These are phyloP conservation scores for Anguilla pacifica DNA, from an alignment of 2,797 vertebrate genomes.

Conservation along the genomic window DNA sequence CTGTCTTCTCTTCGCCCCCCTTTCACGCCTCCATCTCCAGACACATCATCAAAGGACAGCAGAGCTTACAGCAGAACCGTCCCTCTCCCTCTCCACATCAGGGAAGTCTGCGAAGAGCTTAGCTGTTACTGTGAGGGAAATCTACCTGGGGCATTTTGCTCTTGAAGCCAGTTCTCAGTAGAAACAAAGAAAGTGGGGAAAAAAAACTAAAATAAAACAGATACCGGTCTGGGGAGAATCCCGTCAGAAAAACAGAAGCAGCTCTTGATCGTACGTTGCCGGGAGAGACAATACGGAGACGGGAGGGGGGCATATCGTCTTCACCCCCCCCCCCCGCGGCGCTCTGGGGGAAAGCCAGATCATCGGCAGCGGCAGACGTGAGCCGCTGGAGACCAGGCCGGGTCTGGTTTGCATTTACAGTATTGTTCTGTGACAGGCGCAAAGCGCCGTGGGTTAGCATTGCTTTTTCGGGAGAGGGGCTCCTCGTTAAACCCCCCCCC, in stretches of 20 bases:
- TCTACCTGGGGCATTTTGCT: background rate
- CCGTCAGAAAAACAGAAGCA: background rate
- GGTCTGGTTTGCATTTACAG: slow-evolving; percentile 22
- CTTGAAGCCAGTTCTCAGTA: background rate
- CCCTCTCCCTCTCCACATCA: background rate
- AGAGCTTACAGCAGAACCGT: background rate
- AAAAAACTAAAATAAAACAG: background rate
- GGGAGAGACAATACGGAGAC: background rate
- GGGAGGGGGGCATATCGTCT: background rate
- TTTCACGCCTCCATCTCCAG: background rate
- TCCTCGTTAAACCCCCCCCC: background rate
- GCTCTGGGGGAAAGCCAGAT: background rate
- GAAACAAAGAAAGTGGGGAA: background rate
- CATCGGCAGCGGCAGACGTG: background rate
- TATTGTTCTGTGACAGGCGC: background rate
- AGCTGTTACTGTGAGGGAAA: background rate
- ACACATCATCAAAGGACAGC: background rate
- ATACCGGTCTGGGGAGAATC: background rate
- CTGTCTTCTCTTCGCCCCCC: background rate
- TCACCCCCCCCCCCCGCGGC: background rate
- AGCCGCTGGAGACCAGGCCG: background rate
- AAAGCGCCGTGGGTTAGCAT: slow-evolving; percentile 1
- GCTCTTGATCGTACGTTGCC: background rate
- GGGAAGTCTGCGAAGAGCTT: background rate
- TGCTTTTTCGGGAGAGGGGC: background rate